Percentiles rank a stretch among this genome's conserved stretches.
These are phyloP conservation scores for Ichneumoninae sp. DNA, from an alignment of 2,888 invertebrate genomes.

Conservation along the genomic window DNA sequence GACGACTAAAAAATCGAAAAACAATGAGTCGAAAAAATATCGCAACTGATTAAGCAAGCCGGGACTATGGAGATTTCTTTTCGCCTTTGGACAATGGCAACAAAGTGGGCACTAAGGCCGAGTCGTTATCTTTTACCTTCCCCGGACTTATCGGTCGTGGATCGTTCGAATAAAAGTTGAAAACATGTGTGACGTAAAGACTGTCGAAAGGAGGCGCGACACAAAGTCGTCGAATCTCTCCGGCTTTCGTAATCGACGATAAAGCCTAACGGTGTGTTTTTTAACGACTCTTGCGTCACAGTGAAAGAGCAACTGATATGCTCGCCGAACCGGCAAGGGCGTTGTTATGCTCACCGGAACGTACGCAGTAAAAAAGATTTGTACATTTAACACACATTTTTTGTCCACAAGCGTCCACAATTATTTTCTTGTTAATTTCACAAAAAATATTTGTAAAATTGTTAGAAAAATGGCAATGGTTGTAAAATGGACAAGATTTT, in stretches of 20 bases:
- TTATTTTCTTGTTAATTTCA: too few species aligned
- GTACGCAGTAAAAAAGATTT: neutral
- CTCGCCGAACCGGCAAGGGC: neutral
- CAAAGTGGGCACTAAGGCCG: neutral
- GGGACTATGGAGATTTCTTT: neutral
- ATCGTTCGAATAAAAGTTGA: constrained; percentile 19
- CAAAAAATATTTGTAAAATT: too few species aligned
- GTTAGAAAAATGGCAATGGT: too few species aligned
- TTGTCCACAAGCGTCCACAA: too few species aligned
- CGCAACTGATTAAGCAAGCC: neutral
- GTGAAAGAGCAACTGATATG: constrained; percentile 24
- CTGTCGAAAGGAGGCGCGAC: constrained; percentile 43
- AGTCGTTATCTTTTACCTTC: neutral
- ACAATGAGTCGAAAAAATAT: constrained; percentile 2
- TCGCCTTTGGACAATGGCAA: neutral
- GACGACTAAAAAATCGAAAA: neutral
- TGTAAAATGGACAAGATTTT: too few species aligned
- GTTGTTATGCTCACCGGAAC: neutral
- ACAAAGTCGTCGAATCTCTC: constrained; percentile 28
- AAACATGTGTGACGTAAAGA: constrained; percentile 36
- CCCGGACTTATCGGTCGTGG: neutral
- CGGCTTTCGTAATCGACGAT: constrained; percentile 17
- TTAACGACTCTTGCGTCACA: constrained; percentile 27
- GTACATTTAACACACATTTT: too few species aligned
- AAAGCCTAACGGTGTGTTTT: constrained; percentile 33